phyloP scores from a whole-genome alignment of 2,888 invertebrate species.

The Stomorhina lunata region DNA sequence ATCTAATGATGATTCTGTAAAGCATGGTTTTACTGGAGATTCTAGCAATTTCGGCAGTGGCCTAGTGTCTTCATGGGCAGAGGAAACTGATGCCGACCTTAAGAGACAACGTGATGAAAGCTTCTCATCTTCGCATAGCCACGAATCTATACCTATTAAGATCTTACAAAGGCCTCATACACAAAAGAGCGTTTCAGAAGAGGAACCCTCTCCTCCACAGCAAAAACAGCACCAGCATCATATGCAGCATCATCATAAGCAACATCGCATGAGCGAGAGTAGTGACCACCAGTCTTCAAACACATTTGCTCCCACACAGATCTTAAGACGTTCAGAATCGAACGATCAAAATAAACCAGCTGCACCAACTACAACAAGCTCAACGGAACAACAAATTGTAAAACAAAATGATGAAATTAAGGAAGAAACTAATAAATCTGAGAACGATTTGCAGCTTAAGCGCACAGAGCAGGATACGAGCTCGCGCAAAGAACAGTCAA shows the following conservation, averaged over 20 bases:
- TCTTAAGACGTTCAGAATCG: constrained; percentile 76
- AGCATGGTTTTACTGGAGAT: constrained; percentile 68
- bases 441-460: constrained; percentile 32
- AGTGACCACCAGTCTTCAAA: constrained; percentile 56
- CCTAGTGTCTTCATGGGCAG: constrained; percentile 80
- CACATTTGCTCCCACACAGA: constrained; percentile 77
- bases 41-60: constrained; percentile 67
- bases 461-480: constrained; percentile 44
- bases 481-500: constrained; percentile 56
- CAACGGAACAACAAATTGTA: constrained; percentile 15
- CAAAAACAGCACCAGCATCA: constrained; percentile 60
- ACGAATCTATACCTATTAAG: constrained; percentile 78
- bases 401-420: constrained; percentile 35
- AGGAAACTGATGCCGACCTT: constrained; percentile 79
- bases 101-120: constrained; percentile 78
- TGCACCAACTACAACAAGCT: not conserved
- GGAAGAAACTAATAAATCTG: constrained; percentile 63
- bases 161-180: constrained; percentile 78
- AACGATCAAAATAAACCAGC: constrained; percentile 41
- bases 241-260: constrained; percentile 60
- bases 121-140: constrained; percentile 77
- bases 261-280: constrained; percentile 58
- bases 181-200: constrained; percentile 74
- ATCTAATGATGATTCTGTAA: constrained; percentile 75
- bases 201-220: constrained; percentile 63